Base-by-base conservation (phyloP, 2,797 vertebrate genomes). In the Anabacerthia variegaticeps region DNA sequence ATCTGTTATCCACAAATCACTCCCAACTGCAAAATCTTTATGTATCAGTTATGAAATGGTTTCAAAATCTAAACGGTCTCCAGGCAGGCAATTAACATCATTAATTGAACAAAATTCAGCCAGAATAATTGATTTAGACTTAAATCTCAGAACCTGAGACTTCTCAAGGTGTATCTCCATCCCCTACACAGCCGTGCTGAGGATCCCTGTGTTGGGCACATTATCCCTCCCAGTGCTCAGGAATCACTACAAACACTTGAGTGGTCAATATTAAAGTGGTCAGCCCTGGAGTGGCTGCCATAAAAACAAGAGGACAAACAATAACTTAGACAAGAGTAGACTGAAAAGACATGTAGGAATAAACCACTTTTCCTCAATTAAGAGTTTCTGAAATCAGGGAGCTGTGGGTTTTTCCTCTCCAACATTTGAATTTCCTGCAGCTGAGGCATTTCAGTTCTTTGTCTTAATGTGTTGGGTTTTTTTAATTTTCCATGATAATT, bases 1-100 rank as follows among this genome's bases (percentile, higher is more conserved):
- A 68, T 58, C 56, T 43, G 15, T 48, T 19, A 58, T 11, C 79
- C 78, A 51, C 37, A 46, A 83, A 84, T 84, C 62, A 20, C 54
- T 88, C 54, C 54, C 75, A 81, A 34, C 58, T 88, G 92, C 69
- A 88, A 85, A 93, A 89, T 77, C 77, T 85, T 92, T 56, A 89
- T 2, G 1, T 85, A 74, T 27, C 66, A 27, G 24, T 56, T 58
- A 80, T 66, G 54, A 91, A 95, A 85, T 7, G 32, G 58, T 54
- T 95, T 73, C 61, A 68, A 71, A 83, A 72, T 83, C 55, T 76
- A 58, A 68, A 41, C 2, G 34, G 44, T 65, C 73, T 69, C 69
- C 37, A 12, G 67, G 62, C 56, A 36, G n/a, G 80, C 34, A 89
- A 72, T 86, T 83, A 92, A 62, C 73, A 44, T 41, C 51, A 52